phyloP scores from a whole-genome alignment of 2,888 invertebrate genomes.

The Elegia similella region DNA sequence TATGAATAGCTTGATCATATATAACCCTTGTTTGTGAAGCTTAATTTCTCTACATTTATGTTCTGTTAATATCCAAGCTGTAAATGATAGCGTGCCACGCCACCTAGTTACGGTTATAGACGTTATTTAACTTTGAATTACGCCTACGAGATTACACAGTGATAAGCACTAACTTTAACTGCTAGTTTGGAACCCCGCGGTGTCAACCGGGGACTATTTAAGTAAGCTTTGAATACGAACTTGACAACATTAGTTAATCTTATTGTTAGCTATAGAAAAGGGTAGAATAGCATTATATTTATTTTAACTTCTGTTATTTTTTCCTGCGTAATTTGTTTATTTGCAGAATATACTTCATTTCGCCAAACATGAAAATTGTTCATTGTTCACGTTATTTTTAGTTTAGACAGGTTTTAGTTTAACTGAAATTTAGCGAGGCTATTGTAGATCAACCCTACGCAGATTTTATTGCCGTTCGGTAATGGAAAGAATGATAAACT shows the following conservation, averaged over 20 bases:
- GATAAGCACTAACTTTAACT: slow-evolving; percentile 41
- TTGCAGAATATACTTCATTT: neutral
- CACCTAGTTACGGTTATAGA: slow-evolving; percentile 47
- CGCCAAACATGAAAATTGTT: neutral
- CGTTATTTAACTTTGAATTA: slow-evolving; percentile 60
- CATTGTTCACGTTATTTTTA: neutral
- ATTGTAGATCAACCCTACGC: neutral
- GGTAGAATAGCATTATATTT: too few relatives aligned
- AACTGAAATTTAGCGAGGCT: neutral
- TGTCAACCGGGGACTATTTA: neutral
- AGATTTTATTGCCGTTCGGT: neutral
- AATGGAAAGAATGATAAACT: neutral
- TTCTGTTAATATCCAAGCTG: slow-evolving; percentile 25
- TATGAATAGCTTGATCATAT: too few relatives aligned
- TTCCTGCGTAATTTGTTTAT: too few relatives aligned
- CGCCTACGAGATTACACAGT: slow-evolving; percentile 46
- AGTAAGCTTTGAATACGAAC: neutral
- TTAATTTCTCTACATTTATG: neutral
- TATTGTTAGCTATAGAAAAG: too few relatives aligned
- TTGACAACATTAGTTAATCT: too few relatives aligned
- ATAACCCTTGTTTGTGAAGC: neutral
- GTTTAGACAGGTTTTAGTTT: neutral
- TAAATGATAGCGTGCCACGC: slow-evolving; percentile 59
- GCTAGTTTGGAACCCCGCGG: slow-evolving; percentile 8
- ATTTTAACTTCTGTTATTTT: too few relatives aligned